Base-by-base conservation (phyloP, 2,888 invertebrate genomes). In the Aporophyla lueneburgensis region DNA sequence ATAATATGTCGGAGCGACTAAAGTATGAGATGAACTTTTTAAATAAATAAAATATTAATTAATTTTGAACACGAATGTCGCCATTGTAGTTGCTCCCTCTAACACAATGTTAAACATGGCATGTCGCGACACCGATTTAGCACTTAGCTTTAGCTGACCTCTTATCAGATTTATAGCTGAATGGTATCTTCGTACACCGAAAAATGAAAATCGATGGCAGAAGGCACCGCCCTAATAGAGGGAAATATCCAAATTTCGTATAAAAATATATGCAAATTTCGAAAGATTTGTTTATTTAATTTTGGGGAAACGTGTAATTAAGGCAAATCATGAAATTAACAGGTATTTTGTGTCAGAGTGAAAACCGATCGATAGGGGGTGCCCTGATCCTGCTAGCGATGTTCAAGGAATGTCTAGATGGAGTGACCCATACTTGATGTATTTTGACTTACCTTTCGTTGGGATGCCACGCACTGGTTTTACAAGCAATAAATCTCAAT, bases 61-160 rank as follows among this genome's bases (percentile, higher is more conserved):
- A 5, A 14, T 6, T n/a, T 53, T 14, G 9, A 33, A n/a, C 3
- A 67, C 7, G 21, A 53, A 54, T 33, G 10, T 51, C 14, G 27
- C 54, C 33, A n/a, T 51, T 33, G 14, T 14, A 5, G 10, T 19
- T 49, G 71, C 58, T 21, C 46, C 0, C 1, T 40, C 33, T 24
- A 33, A 79, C 49, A 43, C 33, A 51, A 62, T 62, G 10, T n/a
- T 21, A 7, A 49, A 62, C 5, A 40, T 46, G 62, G 14, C 62
- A 46, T 9, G 14, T 33, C 2, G 24, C 24, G 33, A 40, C 33
- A 61, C 79, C 49, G 1, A 65, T 65, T 74, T 80, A 80, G 24
- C 51, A 77, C 51, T 80, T 80, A 72, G 80, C 63, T 80, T 58
- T 73, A 33, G 80, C n/a, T 21, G 51, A 63, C 73, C 73, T 72